These are phyloP conservation scores for Temnothorax ravouxi DNA, from an alignment of 2,888 invertebrate species.

Conservation along the genomic window DNA sequence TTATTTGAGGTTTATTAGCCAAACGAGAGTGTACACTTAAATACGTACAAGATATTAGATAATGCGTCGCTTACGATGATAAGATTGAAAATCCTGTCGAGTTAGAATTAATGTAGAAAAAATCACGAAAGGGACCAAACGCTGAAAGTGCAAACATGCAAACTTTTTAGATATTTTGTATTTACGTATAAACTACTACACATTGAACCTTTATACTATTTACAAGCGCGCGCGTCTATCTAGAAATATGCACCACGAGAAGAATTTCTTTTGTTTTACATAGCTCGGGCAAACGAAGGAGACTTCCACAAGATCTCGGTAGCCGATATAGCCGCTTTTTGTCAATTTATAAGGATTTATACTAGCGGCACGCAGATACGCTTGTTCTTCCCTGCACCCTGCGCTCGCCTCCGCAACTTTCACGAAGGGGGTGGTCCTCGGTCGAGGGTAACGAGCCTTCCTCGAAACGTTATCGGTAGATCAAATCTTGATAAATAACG, in stretches of 20 bases:
- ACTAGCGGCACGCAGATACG: slow-evolving; percentile 77
- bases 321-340: slow-evolving; percentile 82
- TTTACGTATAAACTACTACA: not conserved
- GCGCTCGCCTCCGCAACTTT: slow-evolving; percentile 55
- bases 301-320: slow-evolving; percentile 74
- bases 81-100: not conserved
- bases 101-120: slow-evolving; percentile 3
- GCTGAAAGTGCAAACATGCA: not conserved
- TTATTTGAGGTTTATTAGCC: slow-evolving; percentile 63
- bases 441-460: slow-evolving; percentile 32
- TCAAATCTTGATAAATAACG: slow-evolving; percentile 44
- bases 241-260: slow-evolving; percentile 67
- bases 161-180: slow-evolving; percentile 10
- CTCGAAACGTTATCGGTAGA: slow-evolving; percentile 42
- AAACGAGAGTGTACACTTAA: slow-evolving; percentile 12
- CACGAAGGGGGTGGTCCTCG: slow-evolving; percentile 71
- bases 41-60: slow-evolving; percentile 11
- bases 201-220: not conserved
- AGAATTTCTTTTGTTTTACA: slow-evolving; percentile 80
- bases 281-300: slow-evolving; percentile 72
- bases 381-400: slow-evolving; percentile 59
- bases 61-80: slow-evolving; percentile 21
- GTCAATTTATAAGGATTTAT: slow-evolving; percentile 86
- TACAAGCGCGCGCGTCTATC: slow-evolving; percentile 49
- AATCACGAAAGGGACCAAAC: not conserved